Base-by-base conservation (phyloP, 1,140 invertebrate species). In the Sinella curviseta region DNA sequence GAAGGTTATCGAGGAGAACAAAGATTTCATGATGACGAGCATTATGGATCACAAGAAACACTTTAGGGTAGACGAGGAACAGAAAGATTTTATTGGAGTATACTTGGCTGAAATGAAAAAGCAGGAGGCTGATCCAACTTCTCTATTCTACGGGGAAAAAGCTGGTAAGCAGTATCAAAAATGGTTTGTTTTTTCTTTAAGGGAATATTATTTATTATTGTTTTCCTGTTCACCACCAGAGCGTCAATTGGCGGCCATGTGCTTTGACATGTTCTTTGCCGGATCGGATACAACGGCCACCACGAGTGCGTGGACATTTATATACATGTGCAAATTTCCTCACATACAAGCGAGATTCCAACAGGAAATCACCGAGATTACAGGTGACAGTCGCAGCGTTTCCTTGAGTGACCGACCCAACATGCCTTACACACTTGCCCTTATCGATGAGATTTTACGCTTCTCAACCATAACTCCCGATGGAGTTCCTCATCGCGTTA, bases 201-300 rank as follows among this genome's bases (percentile, higher is more conserved):
- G 8, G 8, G 20, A 8, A 8, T 12, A 12, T 48, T 48, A n/a
- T n/a, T 48, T 48, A 48, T 48, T 48, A 20, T 48, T 48, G 8
- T 48, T n/a, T n/a, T n/a, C n/a, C n/a, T n/a, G n/a, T n/a, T n/a
- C n/a, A n/a, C n/a, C n/a, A n/a, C n/a, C n/a, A 60, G 57, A 60
- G 24, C 57, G 57, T 16, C 57, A 60, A 26, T 26, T 60, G 57
- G 57, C 24, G 4, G 14, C 57, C 12, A 60, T 26, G 12, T 17
- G 12, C 3, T n/a, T 60, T 12, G 57, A 60, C 24, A 30, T 31
- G 65, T 84, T 85, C 33, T 76, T 84, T 4, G 86, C 83, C 0
- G 86, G 86, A 31, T 84, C 80, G 83, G 92, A 94, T 81, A 93
- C 93, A n/a, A 93, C 92, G n/a, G 87, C 90, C 0, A 86, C 88